Percentiles rank a stretch among this genome's conserved stretches.
Evolutionary conservation across 2,888 invertebrate species (phyloP).

Genomic region (Tortricodes alternella): DNA sequence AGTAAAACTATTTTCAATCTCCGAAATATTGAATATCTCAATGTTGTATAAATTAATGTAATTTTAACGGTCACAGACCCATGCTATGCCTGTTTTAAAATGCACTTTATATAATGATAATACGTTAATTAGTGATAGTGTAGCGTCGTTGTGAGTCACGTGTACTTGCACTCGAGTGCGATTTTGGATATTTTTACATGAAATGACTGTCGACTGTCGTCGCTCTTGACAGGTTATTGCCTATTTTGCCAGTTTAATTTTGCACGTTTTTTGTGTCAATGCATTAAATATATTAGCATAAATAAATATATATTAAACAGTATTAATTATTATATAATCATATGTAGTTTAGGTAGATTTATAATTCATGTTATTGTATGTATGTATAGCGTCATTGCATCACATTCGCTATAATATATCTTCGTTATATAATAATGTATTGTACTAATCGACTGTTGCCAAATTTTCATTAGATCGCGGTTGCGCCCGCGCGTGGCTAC

Average conservation of each 20-base stretch:
- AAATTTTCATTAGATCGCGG: constrained; percentile 59
- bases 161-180: background rate
- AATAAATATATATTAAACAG: constrained; percentile 11
- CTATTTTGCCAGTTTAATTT: constrained; percentile 12
- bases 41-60: constrained; percentile 11
- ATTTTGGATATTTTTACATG: constrained; percentile 23
- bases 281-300: constrained; percentile 2
- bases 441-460: constrained; percentile 50
- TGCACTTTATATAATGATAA: background rate
- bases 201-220: background rate
- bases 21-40: constrained; percentile 14
- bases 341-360: constrained; percentile 7
- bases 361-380: constrained; percentile 7
- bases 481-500: constrained; percentile 23
- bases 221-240: background rate
- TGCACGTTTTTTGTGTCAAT: constrained; percentile 17
- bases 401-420: constrained; percentile 20
- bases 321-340: constrained; percentile 19
- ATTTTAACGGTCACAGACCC: constrained; percentile 6
- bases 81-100: constrained; percentile 11
- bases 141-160: background rate
- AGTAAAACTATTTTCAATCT: constrained; percentile 10
- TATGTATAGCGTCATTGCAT: constrained; percentile 8
- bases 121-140: background rate
- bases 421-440: constrained; percentile 29